Base-by-base conservation (phyloP, 2,888 invertebrate species). In the Philopedon plagiatum region DNA sequence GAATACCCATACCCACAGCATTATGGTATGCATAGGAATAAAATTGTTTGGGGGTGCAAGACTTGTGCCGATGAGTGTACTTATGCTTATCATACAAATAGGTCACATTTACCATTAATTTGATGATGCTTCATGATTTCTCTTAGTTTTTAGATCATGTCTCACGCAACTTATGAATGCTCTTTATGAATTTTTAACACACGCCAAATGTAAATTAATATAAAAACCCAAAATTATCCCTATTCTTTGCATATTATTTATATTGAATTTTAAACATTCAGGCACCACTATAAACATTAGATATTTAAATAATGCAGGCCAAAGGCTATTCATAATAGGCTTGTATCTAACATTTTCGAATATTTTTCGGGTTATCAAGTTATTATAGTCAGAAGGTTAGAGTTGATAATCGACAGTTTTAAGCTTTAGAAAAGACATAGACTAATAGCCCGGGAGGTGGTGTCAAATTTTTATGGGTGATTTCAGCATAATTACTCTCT, bases 311-410 rank as follows among this genome's bases (percentile, higher is more conserved):
- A 44, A 44, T 19, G 1, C 9, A 7, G 44, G 44, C 44, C 44
- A 44, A 44, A 44, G 44, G 44, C 44, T 44, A 9, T 21, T 44
- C 44, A 19, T 44, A 44, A 44, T 19, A 44, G 44, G 19, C 41
- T 18, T 44, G 4, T 7, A 19, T 44, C 44, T 44, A 44, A 44
- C 9, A 8, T 44, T 41, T 44, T 19, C 19, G 44, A 44, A 44
- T 44, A 44, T 44, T 19, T 41, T 41, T 41, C 41, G 41, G 7
- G 18, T 41, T 15, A 41, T 41, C 7, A 41, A 13, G 41, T 15
- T 41, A 41, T 41, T 41, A 41, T 41, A 15, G 15, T 41, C 15
- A 18, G 8, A 41, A 41, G 13, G 13, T 13, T 1, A 41, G 3
- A 7, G 23, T 29, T 21, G 4, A 21, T 26, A 21, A 51, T 51